Percentiles rank a stretch among this genome's conserved stretches.
These are phyloP conservation scores for Gobiocypris rarus DNA, from an alignment of 2,113 vertebrate genomes.

Conservation along the genomic window DNA sequence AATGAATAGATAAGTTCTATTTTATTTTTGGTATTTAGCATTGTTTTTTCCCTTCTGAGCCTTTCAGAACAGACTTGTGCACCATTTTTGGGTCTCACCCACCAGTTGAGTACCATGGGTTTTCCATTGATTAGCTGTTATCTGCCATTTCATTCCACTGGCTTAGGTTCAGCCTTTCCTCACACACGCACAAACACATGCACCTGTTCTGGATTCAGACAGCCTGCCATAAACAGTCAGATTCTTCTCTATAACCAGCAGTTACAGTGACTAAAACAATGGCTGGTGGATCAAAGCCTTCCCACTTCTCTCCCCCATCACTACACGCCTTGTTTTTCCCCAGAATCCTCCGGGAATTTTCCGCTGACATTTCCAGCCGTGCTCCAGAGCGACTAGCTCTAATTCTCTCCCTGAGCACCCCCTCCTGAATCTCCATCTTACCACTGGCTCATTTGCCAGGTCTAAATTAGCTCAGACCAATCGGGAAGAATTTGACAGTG, in stretches of 20 bases:
- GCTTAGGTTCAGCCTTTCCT: conserved; percentile 41
- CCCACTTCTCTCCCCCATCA: conserved; percentile 40
- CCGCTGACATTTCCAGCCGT: conserved; percentile 53
- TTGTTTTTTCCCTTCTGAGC: not conserved
- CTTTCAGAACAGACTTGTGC: not conserved
- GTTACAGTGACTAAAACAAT: conserved; percentile 52
- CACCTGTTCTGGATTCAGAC: conserved; percentile 23
- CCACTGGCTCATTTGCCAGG: conserved; percentile 21
- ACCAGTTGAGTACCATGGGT: conserved; percentile 7
- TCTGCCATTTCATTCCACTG: conserved; percentile 50
- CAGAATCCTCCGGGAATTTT: conserved; percentile 47
- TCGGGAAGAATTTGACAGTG: conserved; percentile 36
- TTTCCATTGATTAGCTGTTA: conserved; percentile 56
- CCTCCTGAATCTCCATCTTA: not conserved
- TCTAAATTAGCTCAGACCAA: conserved; percentile 53
- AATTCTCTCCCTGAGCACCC: conserved; percentile 53
- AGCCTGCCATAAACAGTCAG: conserved; percentile 9
- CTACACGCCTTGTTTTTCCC: conserved; percentile 42
- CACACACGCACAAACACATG: conserved; percentile 11
- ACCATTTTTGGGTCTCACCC: not conserved
- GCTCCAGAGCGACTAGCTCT: conserved; percentile 33
- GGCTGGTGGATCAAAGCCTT: conserved; percentile 47
- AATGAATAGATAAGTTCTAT: not conserved
- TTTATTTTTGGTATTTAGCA: not conserved
- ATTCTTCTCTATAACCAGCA: conserved; percentile 23